Base-by-base conservation (phyloP, 2,797 vertebrate genomes). In the Limosa lapponica region DNA sequence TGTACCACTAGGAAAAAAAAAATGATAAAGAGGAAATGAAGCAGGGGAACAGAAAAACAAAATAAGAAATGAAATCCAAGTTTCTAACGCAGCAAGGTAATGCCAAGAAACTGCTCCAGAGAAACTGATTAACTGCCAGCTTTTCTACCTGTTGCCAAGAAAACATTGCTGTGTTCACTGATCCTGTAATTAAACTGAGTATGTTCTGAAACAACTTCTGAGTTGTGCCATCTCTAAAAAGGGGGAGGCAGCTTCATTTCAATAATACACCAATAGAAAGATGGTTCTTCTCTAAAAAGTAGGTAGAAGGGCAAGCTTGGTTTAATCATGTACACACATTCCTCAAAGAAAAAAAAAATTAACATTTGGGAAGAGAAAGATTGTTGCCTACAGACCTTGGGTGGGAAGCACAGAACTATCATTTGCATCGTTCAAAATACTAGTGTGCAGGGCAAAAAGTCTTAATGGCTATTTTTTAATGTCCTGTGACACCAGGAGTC, bases 61-160 rank as follows among this genome's bases (percentile, higher is more conserved):
- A 95, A n/a, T 55, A 82, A 92, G 82, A 75, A 79, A 85, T 65
- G 3, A 89, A 95, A 94, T 93, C 87, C 92, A 90, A 92, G 71
- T 79, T 90, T 78, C 74, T 87, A 90, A 72, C 64, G 57, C 74
- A 83, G 61, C 28, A 0, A 46, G 58, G 25, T 25, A 73, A 77
- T 82, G 93, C 92, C 95, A 97, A 95, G 87, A 95, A 95, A 80
- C 70, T 39, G 86, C 92, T 95, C 82, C 86, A 92, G 74, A 94
- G 87, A 92, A 90, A 75, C 70, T 43, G 82, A 88, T 61, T 62
- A 89, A 88, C 87, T 91, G 95, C 85, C 96, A 95, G 85, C 70
- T 90, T 94, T 89, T 87, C 86, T 92, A 94, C 88, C 94, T 97
- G 78, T 81, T 93, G 95, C 95, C 95, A 96, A 95, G 90, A 95